Percentiles rank a stretch among this genome's conserved stretches.
These are phyloP conservation scores for Mormyrops attenuatus DNA, from an alignment of 2,797 vertebrate genomes.

Conservation along the genomic window DNA sequence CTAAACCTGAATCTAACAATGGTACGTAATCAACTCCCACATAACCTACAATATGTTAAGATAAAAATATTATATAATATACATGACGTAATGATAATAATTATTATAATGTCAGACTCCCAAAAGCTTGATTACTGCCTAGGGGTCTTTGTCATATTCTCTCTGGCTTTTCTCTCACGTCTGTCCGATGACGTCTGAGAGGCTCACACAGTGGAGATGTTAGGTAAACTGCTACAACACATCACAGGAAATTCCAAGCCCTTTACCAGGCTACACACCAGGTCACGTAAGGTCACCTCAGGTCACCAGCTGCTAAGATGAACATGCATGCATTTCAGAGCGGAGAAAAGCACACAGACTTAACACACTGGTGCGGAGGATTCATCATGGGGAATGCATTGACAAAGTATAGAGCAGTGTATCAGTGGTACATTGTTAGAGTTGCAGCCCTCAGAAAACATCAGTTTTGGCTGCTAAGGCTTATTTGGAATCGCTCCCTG, in stretches of 20 bases:
- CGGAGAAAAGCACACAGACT: background rate
- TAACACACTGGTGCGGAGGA: background rate
- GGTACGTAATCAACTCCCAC: background rate
- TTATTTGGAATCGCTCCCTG: background rate
- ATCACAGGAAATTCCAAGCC: background rate
- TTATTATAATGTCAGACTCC: background rate
- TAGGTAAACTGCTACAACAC: background rate
- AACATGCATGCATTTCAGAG: background rate
- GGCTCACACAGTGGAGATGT: background rate
- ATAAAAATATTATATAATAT: constrained; percentile 1
- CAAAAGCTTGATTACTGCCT: background rate
- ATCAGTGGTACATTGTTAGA: background rate
- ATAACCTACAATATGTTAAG: background rate
- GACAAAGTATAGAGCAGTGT: background rate
- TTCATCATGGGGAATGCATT: background rate
- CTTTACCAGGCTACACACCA: background rate
- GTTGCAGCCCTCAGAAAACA: background rate
- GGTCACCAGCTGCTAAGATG: background rate
- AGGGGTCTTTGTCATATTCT: background rate
- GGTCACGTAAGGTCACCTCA: constrained; percentile 38
- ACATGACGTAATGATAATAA: background rate
- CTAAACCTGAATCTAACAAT: background rate
- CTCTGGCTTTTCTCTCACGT: background rate
- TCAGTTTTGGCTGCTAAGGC: background rate
- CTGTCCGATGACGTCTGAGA: background rate